Percentiles rank a stretch among this genome's conserved stretches.
Evolutionary conservation across 2,797 vertebrate genomes (phyloP).

Genomic region (Sebastes miniatus): DNA sequence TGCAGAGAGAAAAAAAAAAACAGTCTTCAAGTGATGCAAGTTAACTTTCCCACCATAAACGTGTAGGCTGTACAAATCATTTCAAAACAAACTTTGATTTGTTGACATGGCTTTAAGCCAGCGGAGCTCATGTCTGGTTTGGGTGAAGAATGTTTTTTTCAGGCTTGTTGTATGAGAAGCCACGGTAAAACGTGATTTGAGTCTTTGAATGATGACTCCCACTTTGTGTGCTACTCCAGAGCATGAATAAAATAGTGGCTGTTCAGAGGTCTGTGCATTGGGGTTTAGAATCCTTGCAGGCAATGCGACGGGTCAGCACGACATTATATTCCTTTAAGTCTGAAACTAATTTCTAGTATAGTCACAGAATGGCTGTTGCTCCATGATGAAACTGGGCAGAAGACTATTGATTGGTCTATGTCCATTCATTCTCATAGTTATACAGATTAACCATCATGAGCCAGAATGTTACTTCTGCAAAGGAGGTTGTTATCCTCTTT

Average conservation of each 20-base stretch:
- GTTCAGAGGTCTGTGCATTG: not conserved
- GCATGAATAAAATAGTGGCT: not conserved
- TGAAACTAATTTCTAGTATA: not conserved
- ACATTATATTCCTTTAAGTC: not conserved
- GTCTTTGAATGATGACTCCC: not conserved
- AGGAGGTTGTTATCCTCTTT: not conserved
- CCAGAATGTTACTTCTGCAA: no score
- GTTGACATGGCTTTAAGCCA: slow-evolving; percentile 14
- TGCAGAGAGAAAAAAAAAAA: not conserved
- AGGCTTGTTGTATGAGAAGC: not conserved
- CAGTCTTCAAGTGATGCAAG: not conserved
- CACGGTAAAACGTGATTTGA: not conserved
- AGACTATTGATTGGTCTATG: not conserved
- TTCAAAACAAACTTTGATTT: slow-evolving; percentile 37
- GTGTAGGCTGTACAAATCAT: not conserved
- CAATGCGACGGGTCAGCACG: not conserved
- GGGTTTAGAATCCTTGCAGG: not conserved
- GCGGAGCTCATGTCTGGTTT: slow-evolving; percentile 7
- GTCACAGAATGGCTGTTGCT: not conserved
- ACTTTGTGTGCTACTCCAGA: not conserved
- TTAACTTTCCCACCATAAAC: not conserved
- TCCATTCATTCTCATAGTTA: not conserved
- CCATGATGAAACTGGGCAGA: not conserved
- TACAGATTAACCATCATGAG: not conserved
- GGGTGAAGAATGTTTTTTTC: not conserved